phyloP scores from a whole-genome alignment of 2,888 invertebrate genomes.

The Protonemura montana region DNA sequence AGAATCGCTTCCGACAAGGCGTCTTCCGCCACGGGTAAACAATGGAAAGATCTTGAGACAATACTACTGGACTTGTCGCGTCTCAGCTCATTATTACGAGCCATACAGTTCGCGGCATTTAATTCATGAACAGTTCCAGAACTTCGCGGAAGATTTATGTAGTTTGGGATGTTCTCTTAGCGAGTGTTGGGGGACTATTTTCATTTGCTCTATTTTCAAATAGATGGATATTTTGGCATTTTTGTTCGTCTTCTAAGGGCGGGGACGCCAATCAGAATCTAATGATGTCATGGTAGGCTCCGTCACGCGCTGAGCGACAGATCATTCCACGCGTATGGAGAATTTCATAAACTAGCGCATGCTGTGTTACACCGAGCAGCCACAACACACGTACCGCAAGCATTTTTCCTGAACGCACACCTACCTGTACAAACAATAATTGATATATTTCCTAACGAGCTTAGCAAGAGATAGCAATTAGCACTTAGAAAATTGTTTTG shows the following conservation, averaged over 20 bases:
- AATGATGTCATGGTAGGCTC: too few species aligned
- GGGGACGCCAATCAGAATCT: too few species aligned
- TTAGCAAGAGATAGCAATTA: neutral
- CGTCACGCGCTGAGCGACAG: too few species aligned
- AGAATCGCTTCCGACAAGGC: conserved; percentile 30
- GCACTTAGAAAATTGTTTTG: neutral
- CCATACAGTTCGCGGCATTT: neutral
- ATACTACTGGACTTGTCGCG: neutral
- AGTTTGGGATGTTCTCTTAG: neutral
- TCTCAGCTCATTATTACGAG: neutral
- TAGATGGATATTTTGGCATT: too few species aligned
- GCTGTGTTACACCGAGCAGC: too few species aligned
- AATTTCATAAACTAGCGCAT: too few species aligned
- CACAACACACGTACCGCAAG: neutral
- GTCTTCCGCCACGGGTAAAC: conserved; percentile 26
- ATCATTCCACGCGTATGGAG: too few species aligned
- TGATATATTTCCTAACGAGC: neutral
- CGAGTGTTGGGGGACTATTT: neutral
- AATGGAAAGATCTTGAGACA: conserved; percentile 36
- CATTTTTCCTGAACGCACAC: neutral
- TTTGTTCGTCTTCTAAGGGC: too few species aligned
- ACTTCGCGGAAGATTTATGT: neutral
- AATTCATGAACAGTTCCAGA: neutral
- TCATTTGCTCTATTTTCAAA: too few species aligned
- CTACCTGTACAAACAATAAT: too few species aligned